phyloP scores from a whole-genome alignment of 1,140 invertebrate genomes.

The Diachasma alloeum region DNA sequence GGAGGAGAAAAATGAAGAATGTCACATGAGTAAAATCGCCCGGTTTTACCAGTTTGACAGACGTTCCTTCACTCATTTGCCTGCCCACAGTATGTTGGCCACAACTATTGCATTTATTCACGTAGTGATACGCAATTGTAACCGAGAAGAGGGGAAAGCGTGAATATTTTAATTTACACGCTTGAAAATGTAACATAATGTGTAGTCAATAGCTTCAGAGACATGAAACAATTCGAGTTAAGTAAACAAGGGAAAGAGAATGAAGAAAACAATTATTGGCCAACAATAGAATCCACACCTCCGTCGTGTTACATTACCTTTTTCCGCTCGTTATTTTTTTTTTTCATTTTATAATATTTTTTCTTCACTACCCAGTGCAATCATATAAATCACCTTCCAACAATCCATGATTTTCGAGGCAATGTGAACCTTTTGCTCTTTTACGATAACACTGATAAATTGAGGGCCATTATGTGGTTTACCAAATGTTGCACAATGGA shows the following conservation, averaged over 20 bases:
- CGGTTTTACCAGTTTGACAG: not conserved
- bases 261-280: not conserved
- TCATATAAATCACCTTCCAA: not conserved
- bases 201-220: not conserved
- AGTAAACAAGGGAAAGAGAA: not conserved
- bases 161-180: conserved; percentile 6
- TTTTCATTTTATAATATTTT: not conserved
- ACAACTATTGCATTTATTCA: not conserved
- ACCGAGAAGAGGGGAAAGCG: not conserved
- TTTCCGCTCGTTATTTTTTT: not conserved
- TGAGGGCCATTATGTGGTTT: conserved; percentile 18
- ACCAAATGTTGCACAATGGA: conserved; percentile 13
- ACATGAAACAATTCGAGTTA: not conserved
- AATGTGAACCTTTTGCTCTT: not conserved
- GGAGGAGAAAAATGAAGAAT: not conserved
- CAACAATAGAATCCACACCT: not conserved
- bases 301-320: not conserved
- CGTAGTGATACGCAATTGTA: not conserved
- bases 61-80: not conserved
- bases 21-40: not conserved
- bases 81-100: not conserved
- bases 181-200: not conserved
- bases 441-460: conserved; percentile 13
- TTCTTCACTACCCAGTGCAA: not conserved
- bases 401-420: not conserved